Evolutionary conservation across 1,140 invertebrate genomes (phyloP).

Genomic region (Zaprionus ornatus): DNA sequence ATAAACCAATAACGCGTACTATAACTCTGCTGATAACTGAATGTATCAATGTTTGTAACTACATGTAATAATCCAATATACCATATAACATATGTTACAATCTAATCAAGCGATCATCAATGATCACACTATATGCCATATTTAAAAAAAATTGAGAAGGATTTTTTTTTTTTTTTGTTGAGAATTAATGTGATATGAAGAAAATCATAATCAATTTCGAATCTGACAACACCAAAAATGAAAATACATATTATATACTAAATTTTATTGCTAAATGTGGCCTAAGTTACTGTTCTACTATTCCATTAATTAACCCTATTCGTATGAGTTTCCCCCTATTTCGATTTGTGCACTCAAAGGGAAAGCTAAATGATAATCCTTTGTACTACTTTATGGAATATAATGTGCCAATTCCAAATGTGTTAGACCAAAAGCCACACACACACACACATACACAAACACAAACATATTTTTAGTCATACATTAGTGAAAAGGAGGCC

Average conservation of each 20-base stretch:
- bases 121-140: slow-evolving; percentile 25
- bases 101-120: slow-evolving; percentile 6
- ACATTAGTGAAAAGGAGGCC: slow-evolving; percentile 1
- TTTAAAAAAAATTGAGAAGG: slow-evolving; percentile 41
- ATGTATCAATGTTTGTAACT: slow-evolving; percentile 14
- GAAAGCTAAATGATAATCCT: slow-evolving; percentile 42
- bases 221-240: neutral
- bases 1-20: slow-evolving; percentile 1
- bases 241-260: neutral
- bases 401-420: slow-evolving; percentile 75
- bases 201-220: neutral
- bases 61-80: neutral
- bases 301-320: neutral
- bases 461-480: slow-evolving; percentile 7
- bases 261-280: slow-evolving; percentile 1
- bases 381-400: slow-evolving; percentile 79
- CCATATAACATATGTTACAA: slow-evolving; percentile 2
- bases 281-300: slow-evolving; percentile 22
- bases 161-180: slow-evolving; percentile 46
- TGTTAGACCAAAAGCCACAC: slow-evolving; percentile 54
- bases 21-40: slow-evolving; percentile 9
- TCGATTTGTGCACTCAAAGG: slow-evolving; percentile 41
- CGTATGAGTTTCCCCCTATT: neutral
- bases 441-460: slow-evolving; percentile 1
- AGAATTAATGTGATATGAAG: slow-evolving; percentile 51